Evolutionary conservation across 2,888 invertebrate species (phyloP), one percentile per base, ranked within the genome.

Genomic region (Coleophora deauratella): DNA sequence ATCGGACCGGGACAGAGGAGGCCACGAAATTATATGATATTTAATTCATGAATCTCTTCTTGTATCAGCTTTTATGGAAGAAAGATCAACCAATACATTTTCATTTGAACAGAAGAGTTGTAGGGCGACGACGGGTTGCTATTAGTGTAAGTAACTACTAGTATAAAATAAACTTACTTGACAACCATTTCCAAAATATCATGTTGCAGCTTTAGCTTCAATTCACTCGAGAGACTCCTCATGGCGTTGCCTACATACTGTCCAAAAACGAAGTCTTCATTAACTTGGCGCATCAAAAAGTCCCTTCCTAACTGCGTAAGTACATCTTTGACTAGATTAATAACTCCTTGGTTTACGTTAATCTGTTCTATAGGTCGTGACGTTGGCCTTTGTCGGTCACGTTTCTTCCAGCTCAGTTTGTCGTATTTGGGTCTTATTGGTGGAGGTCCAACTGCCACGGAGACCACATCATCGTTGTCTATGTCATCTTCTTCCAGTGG

Each of bases 201-300:
- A 48, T 81, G 84, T 37, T 82, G 84, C 72, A 84, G 74, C 42
- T 52, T 66, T 0, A 77, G 13, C 38, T 67, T 67, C 0, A 67
- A 44, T 1, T 75, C 72, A 9, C 50, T 55, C 3, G 77, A 74
- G 1, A 85, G 42, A 47, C 77, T 81, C 41, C 50, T 78, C 76
- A 84, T 80, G 0, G 73, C 47, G 37, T 68, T 74, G 0, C 80
- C 80, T 0, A 84, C 50, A 33, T 76, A 84, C 46, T 84, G 84
- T n/a, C 84, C 84, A 27, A 84, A 84, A 0, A 81, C 67, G n/a
- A 81, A 82, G 30, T 82, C 76, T 50, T 84, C 84, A n/a, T 63
- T 74, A 0, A 81, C 68, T 49, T 79, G 69, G 32, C 63, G 65
- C 0, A 63, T 57, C 8, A 84, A 10, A 9, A 84, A 68, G 35